phyloP scores from a whole-genome alignment of 2,113 vertebrate species.

The Syngnathus typhle region DNA sequence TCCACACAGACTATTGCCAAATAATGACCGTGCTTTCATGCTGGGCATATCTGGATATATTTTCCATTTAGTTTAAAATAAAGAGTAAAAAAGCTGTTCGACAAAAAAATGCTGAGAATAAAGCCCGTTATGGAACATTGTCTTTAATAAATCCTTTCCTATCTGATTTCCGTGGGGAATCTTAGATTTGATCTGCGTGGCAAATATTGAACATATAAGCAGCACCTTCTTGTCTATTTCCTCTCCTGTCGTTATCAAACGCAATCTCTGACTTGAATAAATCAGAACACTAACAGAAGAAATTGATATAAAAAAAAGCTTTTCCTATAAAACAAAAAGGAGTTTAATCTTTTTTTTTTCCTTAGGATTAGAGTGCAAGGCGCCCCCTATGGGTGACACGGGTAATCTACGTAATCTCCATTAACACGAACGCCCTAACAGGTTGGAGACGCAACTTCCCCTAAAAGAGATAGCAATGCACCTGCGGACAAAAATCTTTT shows the following conservation, averaged over 20 bases:
- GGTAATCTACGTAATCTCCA: conserved; percentile 23
- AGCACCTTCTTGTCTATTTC: neutral
- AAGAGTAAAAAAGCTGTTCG: neutral
- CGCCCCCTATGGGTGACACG: conserved; percentile 51
- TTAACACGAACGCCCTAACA: conserved; percentile 23
- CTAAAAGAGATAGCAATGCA: neutral
- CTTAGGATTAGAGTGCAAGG: neutral
- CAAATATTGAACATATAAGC: neutral
- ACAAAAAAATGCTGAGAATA: neutral
- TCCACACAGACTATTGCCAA: neutral
- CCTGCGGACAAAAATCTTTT: neutral
- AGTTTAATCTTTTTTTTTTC: neutral
- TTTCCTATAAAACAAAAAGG: neutral
- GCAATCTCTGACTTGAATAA: neutral
- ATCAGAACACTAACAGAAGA: neutral
- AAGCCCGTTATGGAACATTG: neutral
- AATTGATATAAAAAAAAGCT: neutral
- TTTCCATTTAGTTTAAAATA: too few relatives aligned
- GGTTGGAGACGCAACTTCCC: conserved; percentile 10
- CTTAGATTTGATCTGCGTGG: neutral
- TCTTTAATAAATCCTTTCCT: too few relatives aligned
- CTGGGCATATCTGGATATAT: neutral
- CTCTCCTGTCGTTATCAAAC: neutral
- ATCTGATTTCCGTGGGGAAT: neutral
- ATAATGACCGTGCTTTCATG: neutral